These are phyloP conservation scores for Abramis brama DNA, from an alignment of 2,113 vertebrate genomes.

Conservation along the genomic window DNA sequence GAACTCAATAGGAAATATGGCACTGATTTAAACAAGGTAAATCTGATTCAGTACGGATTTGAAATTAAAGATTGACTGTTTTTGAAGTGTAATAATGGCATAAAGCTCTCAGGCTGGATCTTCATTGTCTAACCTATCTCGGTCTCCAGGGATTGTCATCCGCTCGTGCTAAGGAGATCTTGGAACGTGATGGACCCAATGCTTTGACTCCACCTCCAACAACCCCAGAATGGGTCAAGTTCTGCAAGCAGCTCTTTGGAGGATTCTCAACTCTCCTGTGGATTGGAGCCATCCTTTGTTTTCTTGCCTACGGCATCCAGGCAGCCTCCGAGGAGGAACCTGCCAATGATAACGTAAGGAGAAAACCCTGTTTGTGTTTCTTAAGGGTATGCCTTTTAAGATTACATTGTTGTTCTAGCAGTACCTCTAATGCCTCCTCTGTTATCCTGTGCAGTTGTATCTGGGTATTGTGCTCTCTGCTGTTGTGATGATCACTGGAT, in stretches of 20 bases:
- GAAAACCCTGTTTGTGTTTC: background rate
- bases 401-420: background rate
- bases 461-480: slow-evolving; percentile 90
- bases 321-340: slow-evolving; percentile 83
- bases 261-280: slow-evolving; percentile 94
- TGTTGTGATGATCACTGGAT: slow-evolving; percentile 96
- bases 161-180: slow-evolving; percentile 85
- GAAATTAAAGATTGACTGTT: background rate
- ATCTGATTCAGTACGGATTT: slow-evolving; percentile 56
- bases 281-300: slow-evolving; percentile 95
- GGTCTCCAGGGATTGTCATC: slow-evolving; percentile 70
- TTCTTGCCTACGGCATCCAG: slow-evolving; percentile 88
- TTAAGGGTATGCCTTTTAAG: background rate
- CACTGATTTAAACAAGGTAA: slow-evolving; percentile 91
- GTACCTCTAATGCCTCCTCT: background rate
- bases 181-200: slow-evolving; percentile 93
- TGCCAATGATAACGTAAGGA: slow-evolving; percentile 90
- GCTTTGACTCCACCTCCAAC: slow-evolving; percentile 94
- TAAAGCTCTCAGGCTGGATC: background rate
- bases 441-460: slow-evolving; percentile 81
- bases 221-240: slow-evolving; percentile 97
- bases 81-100: background rate
- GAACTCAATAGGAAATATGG: slow-evolving; percentile 94
- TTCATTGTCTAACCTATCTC: background rate
- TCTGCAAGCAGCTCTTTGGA: slow-evolving; percentile 92